Conservation (phyloP, 1,140 invertebrate genomes). For the Eupristina koningsbergeri region DNA sequence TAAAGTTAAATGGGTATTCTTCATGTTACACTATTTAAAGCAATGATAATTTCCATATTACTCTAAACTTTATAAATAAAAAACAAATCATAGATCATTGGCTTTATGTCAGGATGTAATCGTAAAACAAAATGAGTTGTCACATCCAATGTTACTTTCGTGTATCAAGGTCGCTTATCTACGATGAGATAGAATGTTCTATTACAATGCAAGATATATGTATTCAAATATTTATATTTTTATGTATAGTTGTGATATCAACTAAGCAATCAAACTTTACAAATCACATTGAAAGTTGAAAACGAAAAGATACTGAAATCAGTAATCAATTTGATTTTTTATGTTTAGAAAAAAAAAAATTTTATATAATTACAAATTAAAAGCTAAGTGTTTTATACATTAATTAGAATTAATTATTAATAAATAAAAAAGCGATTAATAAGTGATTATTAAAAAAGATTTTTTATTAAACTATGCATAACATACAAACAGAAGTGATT, state of each 20-base stretch:
- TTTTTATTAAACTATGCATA: no score
- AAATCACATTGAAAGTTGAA: constrained; percentile 10
- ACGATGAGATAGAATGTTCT: constrained; percentile 60
- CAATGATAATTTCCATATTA: no score
- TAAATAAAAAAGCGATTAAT: no score
- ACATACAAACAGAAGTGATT: no score
- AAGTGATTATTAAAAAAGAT: no score
- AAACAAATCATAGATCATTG: constrained; percentile 15
- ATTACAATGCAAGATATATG: neutral
- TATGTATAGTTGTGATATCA: neutral
- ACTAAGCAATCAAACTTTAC: neutral
- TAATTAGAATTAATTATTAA: no score
- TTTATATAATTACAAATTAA: no score
- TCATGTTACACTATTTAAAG: no score
- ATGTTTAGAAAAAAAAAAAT: no score
- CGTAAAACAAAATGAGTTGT: constrained; percentile 22
- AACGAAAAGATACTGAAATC: neutral
- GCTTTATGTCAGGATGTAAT: neutral
- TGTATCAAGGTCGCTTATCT: constrained; percentile 63
- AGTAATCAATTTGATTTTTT: neutral
- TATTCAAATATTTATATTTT: neutral
- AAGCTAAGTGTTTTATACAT: no score
- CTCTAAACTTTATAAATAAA: neutral
- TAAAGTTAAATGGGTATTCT: no score
- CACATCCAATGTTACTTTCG: constrained; percentile 60